These are phyloP conservation scores for Eidolon helvum DNA, from an alignment of 2,113 vertebrate species.

Conservation along the genomic window DNA sequence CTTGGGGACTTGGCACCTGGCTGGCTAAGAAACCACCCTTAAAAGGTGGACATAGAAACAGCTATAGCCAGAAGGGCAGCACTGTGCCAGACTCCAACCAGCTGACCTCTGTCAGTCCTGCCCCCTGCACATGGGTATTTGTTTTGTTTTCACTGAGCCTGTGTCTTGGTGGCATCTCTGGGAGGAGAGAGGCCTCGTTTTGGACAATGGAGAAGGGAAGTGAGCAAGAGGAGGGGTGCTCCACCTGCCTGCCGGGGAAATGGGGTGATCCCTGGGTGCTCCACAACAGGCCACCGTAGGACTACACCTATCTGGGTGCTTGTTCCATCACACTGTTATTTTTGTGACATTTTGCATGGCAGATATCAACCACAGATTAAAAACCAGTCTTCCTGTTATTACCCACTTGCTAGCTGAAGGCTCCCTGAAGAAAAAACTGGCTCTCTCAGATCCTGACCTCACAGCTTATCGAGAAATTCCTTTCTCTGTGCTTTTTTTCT, in stretches of 20 bases:
- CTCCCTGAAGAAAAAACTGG: neutral
- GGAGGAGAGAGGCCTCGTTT: neutral
- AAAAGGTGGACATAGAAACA: neutral
- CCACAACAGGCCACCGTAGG: neutral
- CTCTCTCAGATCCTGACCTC: neutral
- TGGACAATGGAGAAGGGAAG: neutral
- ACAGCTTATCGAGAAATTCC: neutral
- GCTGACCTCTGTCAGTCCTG: neutral
- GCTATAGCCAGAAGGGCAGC: neutral
- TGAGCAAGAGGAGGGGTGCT: neutral
- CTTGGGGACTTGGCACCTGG: neutral
- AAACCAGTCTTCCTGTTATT: neutral
- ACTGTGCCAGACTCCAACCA: fast-evolving
- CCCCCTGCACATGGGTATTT: fast-evolving
- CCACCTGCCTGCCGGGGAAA: neutral
- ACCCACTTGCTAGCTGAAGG: neutral
- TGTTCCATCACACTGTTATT: neutral
- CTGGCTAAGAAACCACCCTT: neutral
- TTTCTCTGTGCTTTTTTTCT: neutral
- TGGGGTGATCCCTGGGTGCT: neutral
- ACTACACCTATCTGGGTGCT: neutral
- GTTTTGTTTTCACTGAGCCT: neutral
- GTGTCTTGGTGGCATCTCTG: neutral
- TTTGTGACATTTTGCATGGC: neutral
- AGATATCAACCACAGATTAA: neutral